Conservation (phyloP, 2,113 vertebrate species). For the Tonatia bakeri region DNA sequence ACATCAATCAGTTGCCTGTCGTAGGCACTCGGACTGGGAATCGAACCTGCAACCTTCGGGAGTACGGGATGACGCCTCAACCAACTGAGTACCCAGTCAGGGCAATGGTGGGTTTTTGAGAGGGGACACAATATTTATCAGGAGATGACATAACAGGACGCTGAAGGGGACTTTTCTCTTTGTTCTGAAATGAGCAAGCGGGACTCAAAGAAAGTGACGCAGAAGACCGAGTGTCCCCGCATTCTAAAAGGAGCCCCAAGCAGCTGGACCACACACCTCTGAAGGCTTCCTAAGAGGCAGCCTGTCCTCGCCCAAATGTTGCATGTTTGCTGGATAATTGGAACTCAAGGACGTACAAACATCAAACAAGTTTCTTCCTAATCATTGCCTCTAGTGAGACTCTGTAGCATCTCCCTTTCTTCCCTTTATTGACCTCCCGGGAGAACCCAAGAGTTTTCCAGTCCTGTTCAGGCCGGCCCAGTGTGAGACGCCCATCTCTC, state of each 20-base stretch:
- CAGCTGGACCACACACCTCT: not conserved
- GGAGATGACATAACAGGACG: not conserved
- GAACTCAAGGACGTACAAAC: not conserved
- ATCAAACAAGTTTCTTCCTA: not conserved
- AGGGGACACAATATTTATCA: not conserved
- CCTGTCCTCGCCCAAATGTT: not conserved
- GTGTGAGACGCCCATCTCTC: not conserved
- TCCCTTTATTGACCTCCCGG: not conserved
- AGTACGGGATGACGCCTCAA: no score
- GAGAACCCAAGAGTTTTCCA: not conserved
- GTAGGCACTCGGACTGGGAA: no score
- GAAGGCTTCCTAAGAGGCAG: not conserved
- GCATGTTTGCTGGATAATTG: not conserved
- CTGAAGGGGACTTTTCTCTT: not conserved
- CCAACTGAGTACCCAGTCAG: no score
- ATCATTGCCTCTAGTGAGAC: not conserved
- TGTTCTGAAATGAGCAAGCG: not conserved
- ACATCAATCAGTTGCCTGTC: no score
- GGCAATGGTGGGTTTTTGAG: not conserved
- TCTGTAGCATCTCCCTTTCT: not conserved
- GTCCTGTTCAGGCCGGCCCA: not conserved
- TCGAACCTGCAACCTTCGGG: no score
- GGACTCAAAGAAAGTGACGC: not conserved
- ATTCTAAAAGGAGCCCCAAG: not conserved
- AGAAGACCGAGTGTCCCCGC: not conserved